Evolutionary conservation across 2,113 vertebrate species (phyloP).

Genomic region (Hylia prasina): DNA sequence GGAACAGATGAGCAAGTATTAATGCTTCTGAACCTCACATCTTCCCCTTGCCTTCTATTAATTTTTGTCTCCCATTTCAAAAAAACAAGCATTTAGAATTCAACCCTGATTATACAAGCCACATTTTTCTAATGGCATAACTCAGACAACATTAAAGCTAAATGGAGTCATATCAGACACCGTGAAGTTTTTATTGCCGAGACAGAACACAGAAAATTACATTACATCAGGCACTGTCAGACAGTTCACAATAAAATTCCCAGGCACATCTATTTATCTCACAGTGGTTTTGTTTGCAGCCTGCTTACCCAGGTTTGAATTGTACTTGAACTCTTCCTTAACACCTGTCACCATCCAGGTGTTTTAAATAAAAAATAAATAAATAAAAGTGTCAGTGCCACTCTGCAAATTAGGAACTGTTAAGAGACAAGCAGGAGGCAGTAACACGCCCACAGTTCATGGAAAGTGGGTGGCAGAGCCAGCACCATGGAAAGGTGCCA

Average conservation of each 20-base stretch:
- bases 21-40: background rate
- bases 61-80: background rate
- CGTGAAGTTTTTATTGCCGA: background rate
- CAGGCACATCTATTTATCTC: background rate
- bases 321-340: background rate
- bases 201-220: slow-evolving; percentile 45
- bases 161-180: slow-evolving; percentile 19
- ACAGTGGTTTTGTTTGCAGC: background rate
- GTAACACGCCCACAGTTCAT: background rate
- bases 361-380: background rate
- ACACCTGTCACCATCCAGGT: background rate
- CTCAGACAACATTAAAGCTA: slow-evolving; percentile 39
- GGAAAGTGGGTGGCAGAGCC: background rate
- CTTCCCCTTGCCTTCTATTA: background rate
- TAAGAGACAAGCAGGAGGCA: background rate
- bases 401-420: background rate
- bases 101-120: background rate
- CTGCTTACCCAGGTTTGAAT: background rate
- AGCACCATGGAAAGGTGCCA: background rate
- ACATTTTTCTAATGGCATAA: background rate
- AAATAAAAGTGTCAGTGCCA: background rate
- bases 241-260: slow-evolving; percentile 5
- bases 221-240: slow-evolving; percentile 19
- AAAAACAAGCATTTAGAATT: slow-evolving; percentile 4
- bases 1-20: background rate